Evolutionary conservation across 2,888 invertebrate species (phyloP), one percentile per base, ranked within the genome.

Genomic region (Therioaphis trifolii): DNA sequence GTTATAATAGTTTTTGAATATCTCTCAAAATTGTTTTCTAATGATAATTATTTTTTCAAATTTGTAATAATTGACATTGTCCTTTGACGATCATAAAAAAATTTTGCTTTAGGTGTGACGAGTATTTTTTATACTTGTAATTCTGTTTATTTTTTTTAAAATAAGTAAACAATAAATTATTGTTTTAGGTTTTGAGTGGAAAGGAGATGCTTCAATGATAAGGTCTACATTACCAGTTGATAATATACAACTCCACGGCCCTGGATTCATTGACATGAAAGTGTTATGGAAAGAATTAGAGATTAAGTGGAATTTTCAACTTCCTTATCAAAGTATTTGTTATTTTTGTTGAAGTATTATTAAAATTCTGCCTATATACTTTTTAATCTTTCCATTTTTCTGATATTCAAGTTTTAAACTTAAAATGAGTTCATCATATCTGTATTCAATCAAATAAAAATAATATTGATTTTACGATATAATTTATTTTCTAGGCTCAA

Each of bases 131-230:
- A n/a, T n/a, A n/a, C n/a, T n/a, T n/a, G n/a, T n/a, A n/a, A n/a
- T n/a, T n/a, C n/a, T n/a, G n/a, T n/a, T n/a, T n/a, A n/a, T n/a
- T n/a, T n/a, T n/a, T n/a, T n/a, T n/a, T n/a, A n/a, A n/a, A n/a
- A n/a, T n/a, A n/a, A n/a, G n/a, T n/a, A n/a, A n/a, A n/a, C n/a
- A n/a, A n/a, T n/a, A n/a, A n/a, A n/a, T n/a, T n/a, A n/a, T n/a
- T n/a, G n/a, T n/a, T n/a, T 52, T 66, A 82, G 82, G 92, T 87
- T 93, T 91, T 89, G 91, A 90, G 86, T 89, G 91, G 86, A 89
- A 88, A 40, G 90, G 89, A 85, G 94, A 92, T 88, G 89, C 91
- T 87, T 89, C 89, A 82, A 92, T 92, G 91, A 91, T 94, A 85
- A 90, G 90, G 84, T 90, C 91, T 78, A 90, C 91, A 61, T 87